Base-by-base conservation (phyloP, 2,797 vertebrate genomes). In the Trachurus trachurus region DNA sequence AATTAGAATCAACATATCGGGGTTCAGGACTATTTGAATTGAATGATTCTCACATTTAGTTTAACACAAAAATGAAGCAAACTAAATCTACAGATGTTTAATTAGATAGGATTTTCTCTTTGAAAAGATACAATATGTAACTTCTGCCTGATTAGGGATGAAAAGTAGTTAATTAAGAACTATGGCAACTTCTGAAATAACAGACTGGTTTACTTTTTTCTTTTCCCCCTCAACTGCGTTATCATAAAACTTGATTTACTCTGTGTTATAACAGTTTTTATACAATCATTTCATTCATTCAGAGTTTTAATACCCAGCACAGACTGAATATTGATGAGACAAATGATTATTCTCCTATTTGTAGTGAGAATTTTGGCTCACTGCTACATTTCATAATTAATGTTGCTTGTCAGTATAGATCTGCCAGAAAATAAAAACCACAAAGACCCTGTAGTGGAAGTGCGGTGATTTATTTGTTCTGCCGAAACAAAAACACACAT, bases 361-460 rank as follows among this genome's bases (percentile, higher is more conserved):
- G 69, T 47, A n/a, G 21, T 29, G 16, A 50, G 26, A 29, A 45
- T 49, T 82, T 58, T 52, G 50, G 29, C 66, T 71, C 47, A 47
- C 29, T 80, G 29, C 2, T 57, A 37, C 1, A 42, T 11, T 49
- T 74, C 62, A 61, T 83, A 67, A 80, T 69, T 66, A 42, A 60
- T 76, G 68, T 69, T 74, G 52, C 47, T 47, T 74, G 67, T 72
- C 73, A 47, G 8, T 68, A n/a, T 68, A 31, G 29, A 75, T 61
- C 44, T 65, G 67, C 26, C 19, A 34, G 69, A 56, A 83, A 66
- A 79, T 61, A 77, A 75, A 65, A 59, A 66, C 31, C 62, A 42
- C 22, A 64, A 66, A 45, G 37, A 26, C 19, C n/a, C 22, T 67
- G 52, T 26, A 34, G 66, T 16, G 26, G 39, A 65, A 34, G 60